Evolutionary conservation across 2,113 vertebrate genomes (phyloP), one percentile per base, ranked within the genome.

Genomic region (Zingel zingel): DNA sequence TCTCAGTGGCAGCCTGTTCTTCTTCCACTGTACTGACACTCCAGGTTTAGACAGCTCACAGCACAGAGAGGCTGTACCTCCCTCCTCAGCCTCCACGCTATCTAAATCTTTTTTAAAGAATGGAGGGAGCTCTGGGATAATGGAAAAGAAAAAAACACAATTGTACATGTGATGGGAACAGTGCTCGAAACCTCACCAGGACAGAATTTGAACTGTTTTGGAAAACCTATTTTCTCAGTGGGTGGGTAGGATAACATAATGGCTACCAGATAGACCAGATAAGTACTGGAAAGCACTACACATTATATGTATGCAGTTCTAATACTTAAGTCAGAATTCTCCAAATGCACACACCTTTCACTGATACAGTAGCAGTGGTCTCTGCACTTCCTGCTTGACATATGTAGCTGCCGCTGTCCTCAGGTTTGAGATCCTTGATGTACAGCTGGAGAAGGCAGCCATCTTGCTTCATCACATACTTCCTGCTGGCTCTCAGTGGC

Each of bases 1-100:
- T 0, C 51, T 95, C 27, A 98, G 93, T 0, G 94, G 77, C 0
- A 74, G 51, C 0, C 85, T 93, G 79, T 85, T 89, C 69, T 88
- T 95, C 77, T 66, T 91, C 94, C 94, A 95, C 21, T 92, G 88
- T 2, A 94, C 93, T 15, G 81, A 57, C 0, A 83, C 61, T 9
- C 78, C 91, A 47, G 90, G 54, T 48, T 94, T 93, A 8, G 94
- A 92, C 48, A 94, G 62, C 61, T 94, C 90, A 86, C 94, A 95
- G 81, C 0, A 43, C 36, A 94, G 75, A 0, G 64, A 80, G 33
- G 69, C 81, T 14, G 56, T 0, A 9, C 58, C 19, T 50, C 84
- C 91, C 54, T 93, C 91, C 11, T 90, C 83, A 12, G 23, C 79
- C 53, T 89, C 82, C 64, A 47, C 21, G 59, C 63, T 39, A 6